A percentile compares a stretch with the other conserved stretches of the same genome.
Conservation (phyloP, 2,797 vertebrate genomes). For the Tangara arthus region DNA sequence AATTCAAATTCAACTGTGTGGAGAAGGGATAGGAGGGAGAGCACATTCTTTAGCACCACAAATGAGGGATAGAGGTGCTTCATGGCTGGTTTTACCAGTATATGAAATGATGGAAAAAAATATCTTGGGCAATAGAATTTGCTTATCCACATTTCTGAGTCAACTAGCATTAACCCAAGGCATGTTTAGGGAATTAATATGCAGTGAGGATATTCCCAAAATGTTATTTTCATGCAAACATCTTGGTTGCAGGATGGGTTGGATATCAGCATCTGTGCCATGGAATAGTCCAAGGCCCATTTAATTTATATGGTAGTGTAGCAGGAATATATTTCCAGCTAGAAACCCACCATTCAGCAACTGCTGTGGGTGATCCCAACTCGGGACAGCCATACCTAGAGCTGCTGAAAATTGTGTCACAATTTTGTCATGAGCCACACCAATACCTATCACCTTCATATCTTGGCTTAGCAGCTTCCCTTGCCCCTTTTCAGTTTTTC, state of each 20-base stretch:
- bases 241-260: not conserved
- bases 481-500: not conserved
- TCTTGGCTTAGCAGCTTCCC: not conserved
- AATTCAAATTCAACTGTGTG: not conserved
- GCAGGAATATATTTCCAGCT: not conserved
- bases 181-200: not conserved
- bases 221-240: not conserved
- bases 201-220: not conserved
- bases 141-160: not conserved
- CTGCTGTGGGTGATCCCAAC: not conserved
- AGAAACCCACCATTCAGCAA: not conserved
- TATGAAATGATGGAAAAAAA: not conserved
- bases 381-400: not conserved
- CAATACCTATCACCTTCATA: not conserved
- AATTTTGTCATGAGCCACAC: not conserved
- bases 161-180: not conserved
- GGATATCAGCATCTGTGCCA: not conserved
- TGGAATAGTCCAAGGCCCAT: not conserved
- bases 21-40: not conserved
- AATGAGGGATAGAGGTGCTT: not conserved
- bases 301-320: not conserved
- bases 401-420: not conserved
- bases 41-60: fast-evolving
- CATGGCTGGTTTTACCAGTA: not conserved
- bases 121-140: not conserved